Conservation (phyloP, 2,888 invertebrate genomes). For the Platycheirus albimanus region DNA sequence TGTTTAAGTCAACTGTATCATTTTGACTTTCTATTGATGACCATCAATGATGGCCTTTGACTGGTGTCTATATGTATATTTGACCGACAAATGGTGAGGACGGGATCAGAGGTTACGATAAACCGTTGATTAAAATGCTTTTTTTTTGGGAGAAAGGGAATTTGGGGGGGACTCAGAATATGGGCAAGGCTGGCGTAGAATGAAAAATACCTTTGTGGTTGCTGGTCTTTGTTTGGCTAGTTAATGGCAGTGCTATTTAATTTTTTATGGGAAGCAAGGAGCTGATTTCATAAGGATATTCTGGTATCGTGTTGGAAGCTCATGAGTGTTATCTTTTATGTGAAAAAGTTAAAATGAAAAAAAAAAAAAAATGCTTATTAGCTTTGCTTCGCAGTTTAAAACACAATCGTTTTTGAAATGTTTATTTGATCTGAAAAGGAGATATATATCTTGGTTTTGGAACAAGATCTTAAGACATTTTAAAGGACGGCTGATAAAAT, state of each 20-base stretch:
- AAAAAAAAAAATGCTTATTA: slow-evolving; percentile 46
- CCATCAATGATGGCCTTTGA: slow-evolving; percentile 71
- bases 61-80: slow-evolving; percentile 44
- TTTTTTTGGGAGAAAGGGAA: neutral
- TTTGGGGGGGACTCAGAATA: slow-evolving; percentile 30
- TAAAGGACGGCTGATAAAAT: too few species aligned
- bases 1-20: slow-evolving; percentile 72
- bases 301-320: slow-evolving; percentile 56
- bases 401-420: neutral
- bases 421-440: slow-evolving; percentile 14
- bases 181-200: slow-evolving; percentile 55
- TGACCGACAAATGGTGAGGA: slow-evolving; percentile 27
- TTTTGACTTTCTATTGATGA: slow-evolving; percentile 68
- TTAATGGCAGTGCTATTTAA: slow-evolving; percentile 39
- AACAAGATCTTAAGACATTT: too few species aligned
- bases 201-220: slow-evolving; percentile 55
- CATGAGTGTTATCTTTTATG: slow-evolving; percentile 72
- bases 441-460: neutral
- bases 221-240: slow-evolving; percentile 57
- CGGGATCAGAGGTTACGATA: slow-evolving; percentile 45
- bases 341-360: slow-evolving; percentile 9
- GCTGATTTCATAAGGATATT: slow-evolving; percentile 42
- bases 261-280: neutral
- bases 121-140: slow-evolving; percentile 63
- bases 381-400: slow-evolving; percentile 29